Conservation (phyloP, 2,113 vertebrate species). For the Callocephalon fimbriatum region DNA sequence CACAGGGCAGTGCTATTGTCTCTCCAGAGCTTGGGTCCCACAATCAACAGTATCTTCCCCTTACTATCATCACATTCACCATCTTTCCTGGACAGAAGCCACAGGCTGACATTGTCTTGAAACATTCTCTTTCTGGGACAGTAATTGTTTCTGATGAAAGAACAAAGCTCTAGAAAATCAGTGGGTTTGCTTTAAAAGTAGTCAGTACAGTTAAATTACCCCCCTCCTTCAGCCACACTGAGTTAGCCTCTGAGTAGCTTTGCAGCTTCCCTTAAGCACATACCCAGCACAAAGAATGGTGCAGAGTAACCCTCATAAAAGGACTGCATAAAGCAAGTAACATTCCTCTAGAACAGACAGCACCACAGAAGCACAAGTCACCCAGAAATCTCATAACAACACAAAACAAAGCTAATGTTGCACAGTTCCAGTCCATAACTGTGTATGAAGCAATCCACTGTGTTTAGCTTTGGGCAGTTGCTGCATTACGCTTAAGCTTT, state of each 20-base stretch:
- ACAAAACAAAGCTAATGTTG: background rate
- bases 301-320: background rate
- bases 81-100: background rate
- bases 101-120: background rate
- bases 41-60: background rate
- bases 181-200: background rate
- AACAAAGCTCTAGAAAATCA: background rate
- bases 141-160: background rate
- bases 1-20: background rate
- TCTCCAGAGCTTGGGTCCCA: background rate
- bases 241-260: background rate
- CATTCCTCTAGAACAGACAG: background rate
- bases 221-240: background rate
- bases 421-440: background rate
- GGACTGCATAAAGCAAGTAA: background rate
- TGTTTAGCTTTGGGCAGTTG: background rate
- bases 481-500: background rate
- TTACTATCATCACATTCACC: background rate
- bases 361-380: background rate
- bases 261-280: background rate
- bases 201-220: background rate
- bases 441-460: background rate
- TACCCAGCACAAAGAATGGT: background rate
- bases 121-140: background rate
- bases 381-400: background rate